Conservation (phyloP, 2,888 invertebrate genomes). For the Camponotus fellah region DNA sequence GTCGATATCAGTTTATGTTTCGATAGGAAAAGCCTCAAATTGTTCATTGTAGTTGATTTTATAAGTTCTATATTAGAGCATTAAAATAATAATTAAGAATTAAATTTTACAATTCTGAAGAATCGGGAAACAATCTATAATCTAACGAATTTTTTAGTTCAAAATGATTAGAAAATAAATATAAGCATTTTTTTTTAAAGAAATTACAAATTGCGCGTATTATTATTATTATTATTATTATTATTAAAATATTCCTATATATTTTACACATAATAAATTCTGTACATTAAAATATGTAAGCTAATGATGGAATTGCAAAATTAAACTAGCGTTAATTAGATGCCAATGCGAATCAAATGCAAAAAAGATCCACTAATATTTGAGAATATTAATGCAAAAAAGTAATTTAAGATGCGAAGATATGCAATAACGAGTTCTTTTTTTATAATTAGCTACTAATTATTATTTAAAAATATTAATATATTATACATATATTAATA, state of each 20-base stretch:
- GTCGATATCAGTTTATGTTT: constrained; percentile 75
- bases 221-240: no score
- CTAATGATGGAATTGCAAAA: no score
- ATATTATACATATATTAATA: neutral
- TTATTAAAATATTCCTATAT: no score
- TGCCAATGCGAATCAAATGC: neutral
- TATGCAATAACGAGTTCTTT: no score
- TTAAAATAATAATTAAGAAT: constrained; percentile 28
- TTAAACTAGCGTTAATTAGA: no score
- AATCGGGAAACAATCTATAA: neutral
- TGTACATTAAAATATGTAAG: neutral
- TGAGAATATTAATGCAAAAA: neutral
- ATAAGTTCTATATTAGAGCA: constrained; percentile 15
- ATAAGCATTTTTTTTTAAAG: no score
- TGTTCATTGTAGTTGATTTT: constrained; percentile 53
- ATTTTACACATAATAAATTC: no score
- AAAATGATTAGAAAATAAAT: neutral
- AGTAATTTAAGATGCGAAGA: neutral
- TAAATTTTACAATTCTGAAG: neutral
- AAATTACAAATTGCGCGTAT: no score
- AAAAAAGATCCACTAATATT: neutral
- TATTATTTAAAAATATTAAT: neutral
- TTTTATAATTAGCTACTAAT: neutral
- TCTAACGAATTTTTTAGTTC: neutral
- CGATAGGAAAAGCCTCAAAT: neutral